These are phyloP conservation scores for Agrotis exclamationis DNA, from an alignment of 2,888 invertebrate species.

Conservation along the genomic window DNA sequence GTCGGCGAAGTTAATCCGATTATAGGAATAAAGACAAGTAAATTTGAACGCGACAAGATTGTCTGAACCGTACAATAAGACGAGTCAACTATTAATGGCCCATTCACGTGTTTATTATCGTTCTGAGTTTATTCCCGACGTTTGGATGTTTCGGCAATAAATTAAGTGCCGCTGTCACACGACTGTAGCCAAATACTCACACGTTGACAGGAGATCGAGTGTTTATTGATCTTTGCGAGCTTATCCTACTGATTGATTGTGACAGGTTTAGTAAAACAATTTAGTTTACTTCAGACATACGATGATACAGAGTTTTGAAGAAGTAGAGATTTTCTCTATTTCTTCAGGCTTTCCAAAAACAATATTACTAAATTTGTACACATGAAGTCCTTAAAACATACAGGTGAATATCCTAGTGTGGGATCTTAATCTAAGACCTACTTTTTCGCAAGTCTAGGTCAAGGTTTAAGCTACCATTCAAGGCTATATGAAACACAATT, in stretches of 20 bases:
- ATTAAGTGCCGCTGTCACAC: constrained; percentile 38
- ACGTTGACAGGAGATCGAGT: constrained; percentile 13
- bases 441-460: no score
- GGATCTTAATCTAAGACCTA: no score
- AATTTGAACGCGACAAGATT: constrained; percentile 42
- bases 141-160: constrained; percentile 56
- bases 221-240: constrained; percentile 32
- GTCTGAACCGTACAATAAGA: constrained; percentile 46
- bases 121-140: constrained; percentile 55
- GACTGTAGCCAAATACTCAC: constrained; percentile 32
- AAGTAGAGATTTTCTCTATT: no score
- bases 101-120: constrained; percentile 61
- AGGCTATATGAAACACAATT: not conserved
- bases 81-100: constrained; percentile 57
- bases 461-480: not conserved
- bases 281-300: constrained; percentile 21
- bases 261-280: not conserved
- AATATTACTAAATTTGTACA: no score
- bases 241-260: constrained; percentile 27
- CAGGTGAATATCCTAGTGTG: no score
- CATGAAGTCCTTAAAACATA: no score
- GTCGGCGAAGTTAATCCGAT: constrained; percentile 57
- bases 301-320: not conserved
- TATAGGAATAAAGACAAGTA: constrained; percentile 57
- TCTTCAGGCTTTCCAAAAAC: no score